These are phyloP conservation scores for Athalia circularis DNA, from an alignment of 2,888 invertebrate genomes.

Conservation along the genomic window DNA sequence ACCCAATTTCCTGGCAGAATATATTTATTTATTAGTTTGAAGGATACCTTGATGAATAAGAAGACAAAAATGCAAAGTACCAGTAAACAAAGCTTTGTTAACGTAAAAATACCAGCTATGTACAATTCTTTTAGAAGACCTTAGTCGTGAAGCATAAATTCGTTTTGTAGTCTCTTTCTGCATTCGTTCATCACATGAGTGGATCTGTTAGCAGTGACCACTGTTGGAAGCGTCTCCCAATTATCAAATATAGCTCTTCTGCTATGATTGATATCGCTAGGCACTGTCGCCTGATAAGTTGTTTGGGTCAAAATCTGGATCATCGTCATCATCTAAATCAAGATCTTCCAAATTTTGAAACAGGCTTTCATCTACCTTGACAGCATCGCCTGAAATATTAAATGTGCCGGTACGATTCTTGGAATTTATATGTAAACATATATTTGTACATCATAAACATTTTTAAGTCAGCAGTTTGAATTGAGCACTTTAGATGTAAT, in stretches of 20 bases:
- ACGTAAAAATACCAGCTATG: slow-evolving; percentile 54
- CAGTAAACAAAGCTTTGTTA: slow-evolving; percentile 64
- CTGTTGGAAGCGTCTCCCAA: slow-evolving; percentile 48
- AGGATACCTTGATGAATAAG: slow-evolving; percentile 46
- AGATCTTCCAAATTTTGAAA: slow-evolving; percentile 88
- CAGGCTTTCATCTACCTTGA: slow-evolving; percentile 94
- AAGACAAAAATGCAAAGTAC: slow-evolving; percentile 56
- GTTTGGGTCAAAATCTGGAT: slow-evolving; percentile 81
- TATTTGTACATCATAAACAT: too few relatives aligned
- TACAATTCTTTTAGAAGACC: slow-evolving; percentile 43
- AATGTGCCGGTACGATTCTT: slow-evolving; percentile 37
- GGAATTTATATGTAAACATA: too few relatives aligned
- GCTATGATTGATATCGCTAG: slow-evolving; percentile 53
- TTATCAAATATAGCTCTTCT: slow-evolving; percentile 23
- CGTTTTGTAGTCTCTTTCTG: slow-evolving; percentile 20
- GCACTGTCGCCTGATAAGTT: slow-evolving; percentile 66
- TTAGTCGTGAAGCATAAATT: slow-evolving; percentile 31
- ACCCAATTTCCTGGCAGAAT: neutral
- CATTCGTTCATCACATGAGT: slow-evolving; percentile 31
- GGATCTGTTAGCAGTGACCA: slow-evolving; percentile 47
- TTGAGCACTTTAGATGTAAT: neutral
- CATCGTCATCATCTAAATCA: slow-evolving; percentile 70
- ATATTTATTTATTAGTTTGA: neutral
- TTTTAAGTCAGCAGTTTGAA: too few relatives aligned
- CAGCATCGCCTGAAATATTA: slow-evolving; percentile 80